Evolutionary conservation across 2,113 vertebrate genomes (phyloP).

Genomic region (Varanus salvator): DNA sequence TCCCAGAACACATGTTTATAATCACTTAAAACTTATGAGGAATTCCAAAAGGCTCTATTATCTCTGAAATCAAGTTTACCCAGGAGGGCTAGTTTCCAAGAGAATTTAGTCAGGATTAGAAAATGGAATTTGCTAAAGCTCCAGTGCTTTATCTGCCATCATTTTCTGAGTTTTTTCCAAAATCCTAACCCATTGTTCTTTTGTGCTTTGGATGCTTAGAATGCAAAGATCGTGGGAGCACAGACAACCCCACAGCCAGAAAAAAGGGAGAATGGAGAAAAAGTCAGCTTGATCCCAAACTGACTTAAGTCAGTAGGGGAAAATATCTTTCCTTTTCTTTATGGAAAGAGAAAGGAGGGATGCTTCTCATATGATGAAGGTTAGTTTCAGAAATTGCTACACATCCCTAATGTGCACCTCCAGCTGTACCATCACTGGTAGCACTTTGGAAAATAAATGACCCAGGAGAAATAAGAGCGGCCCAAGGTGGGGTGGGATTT

Average conservation of each 20-base stretch:
- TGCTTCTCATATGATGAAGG: background rate
- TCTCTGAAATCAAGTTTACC: conserved; percentile 63
- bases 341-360: background rate
- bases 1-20: conserved; percentile 73
- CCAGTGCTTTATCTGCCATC: conserved; percentile 56
- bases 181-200: conserved; percentile 38
- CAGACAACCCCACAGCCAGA: conserved; percentile 43
- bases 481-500: background rate
- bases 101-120: conserved; percentile 68
- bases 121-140: conserved; percentile 55
- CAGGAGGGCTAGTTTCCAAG: conserved; percentile 55
- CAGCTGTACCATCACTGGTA: background rate
- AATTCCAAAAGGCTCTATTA: conserved; percentile 65
- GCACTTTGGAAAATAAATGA: background rate
- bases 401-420: too few species aligned
- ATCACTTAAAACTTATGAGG: conserved; percentile 67
- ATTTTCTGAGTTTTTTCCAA: conserved; percentile 52
- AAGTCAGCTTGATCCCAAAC: background rate
- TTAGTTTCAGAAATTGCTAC: background rate
- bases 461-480: background rate
- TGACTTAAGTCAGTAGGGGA: background rate
- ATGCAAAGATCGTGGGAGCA: conserved; percentile 39
- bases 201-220: conserved; percentile 27
- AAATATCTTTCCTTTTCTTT: too few species aligned
- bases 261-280: conserved; percentile 33